Evolutionary conservation across 1,140 invertebrate genomes (phyloP).

Genomic region (Geopemphigus sp.): DNA sequence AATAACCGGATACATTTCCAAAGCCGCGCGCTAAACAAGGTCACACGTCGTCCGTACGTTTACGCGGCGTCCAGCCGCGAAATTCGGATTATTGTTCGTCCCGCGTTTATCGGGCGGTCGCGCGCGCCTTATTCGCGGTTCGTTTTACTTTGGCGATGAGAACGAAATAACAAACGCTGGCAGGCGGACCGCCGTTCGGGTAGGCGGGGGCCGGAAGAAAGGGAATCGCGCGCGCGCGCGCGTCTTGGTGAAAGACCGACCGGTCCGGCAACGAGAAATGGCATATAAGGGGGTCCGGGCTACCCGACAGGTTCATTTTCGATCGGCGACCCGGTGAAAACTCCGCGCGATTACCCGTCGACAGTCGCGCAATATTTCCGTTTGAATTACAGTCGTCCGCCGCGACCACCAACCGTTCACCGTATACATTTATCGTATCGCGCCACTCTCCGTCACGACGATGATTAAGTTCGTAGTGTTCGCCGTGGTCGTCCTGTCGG

Average conservation of each 20-base stretch:
- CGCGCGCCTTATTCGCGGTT: too few species aligned
- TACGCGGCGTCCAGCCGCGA: neutral
- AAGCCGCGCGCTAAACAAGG: neutral
- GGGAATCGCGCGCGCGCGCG: neutral
- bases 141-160: too few species aligned
- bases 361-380: neutral
- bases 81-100: slow-evolving; percentile 24
- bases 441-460: neutral
- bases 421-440: neutral
- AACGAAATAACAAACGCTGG: neutral
- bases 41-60: neutral
- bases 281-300: slow-evolving; percentile 36
- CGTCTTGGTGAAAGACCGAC: neutral
- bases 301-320: slow-evolving; percentile 12
- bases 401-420: neutral
- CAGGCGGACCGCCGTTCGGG: neutral
- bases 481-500: neutral
- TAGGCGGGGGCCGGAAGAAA: neutral
- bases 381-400: neutral
- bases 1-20: too few species aligned
- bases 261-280: slow-evolving; percentile 19
- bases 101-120: too few species aligned
- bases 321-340: slow-evolving; percentile 7
- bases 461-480: slow-evolving; percentile 19
- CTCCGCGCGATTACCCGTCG: neutral